Evolutionary conservation across 1,140 invertebrate species (phyloP).

Genomic region (Conus ventricosus): DNA sequence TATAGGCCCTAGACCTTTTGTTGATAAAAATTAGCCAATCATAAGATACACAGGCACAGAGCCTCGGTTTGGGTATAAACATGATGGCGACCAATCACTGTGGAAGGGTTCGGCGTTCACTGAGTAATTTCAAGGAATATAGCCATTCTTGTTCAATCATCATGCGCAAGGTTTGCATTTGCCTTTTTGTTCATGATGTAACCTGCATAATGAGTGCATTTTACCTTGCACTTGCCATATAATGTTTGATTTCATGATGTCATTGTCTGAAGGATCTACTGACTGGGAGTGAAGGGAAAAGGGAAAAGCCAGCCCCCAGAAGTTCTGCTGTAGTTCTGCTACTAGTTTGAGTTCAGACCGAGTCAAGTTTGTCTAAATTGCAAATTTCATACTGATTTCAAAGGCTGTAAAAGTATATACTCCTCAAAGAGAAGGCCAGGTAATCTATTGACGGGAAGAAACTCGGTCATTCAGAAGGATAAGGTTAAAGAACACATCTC

Average conservation of each 20-base stretch:
- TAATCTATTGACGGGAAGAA: no score
- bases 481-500: no score
- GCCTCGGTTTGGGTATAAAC: constrained; percentile 29
- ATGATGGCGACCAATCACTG: constrained; percentile 27
- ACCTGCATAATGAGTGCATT: neutral
- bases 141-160: neutral
- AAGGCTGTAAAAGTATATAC: no score
- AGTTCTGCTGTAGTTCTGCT: no score
- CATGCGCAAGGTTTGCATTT: neutral
- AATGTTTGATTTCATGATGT: neutral
- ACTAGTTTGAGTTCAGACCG: no score
- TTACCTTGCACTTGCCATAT: neutral
- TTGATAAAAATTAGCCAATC: constrained; percentile 16
- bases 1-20: constrained; percentile 4
- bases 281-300: no score
- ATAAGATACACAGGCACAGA: neutral
- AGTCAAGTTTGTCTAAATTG: no score
- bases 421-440: no score
- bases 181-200: neutral
- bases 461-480: no score
- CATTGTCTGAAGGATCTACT: no score
- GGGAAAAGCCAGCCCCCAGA: no score
- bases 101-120: neutral
- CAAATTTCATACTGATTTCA: no score
- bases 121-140: neutral